These are phyloP conservation scores for Drosophila monieri DNA, from an alignment of 2,888 invertebrate genomes.

Conservation along the genomic window DNA sequence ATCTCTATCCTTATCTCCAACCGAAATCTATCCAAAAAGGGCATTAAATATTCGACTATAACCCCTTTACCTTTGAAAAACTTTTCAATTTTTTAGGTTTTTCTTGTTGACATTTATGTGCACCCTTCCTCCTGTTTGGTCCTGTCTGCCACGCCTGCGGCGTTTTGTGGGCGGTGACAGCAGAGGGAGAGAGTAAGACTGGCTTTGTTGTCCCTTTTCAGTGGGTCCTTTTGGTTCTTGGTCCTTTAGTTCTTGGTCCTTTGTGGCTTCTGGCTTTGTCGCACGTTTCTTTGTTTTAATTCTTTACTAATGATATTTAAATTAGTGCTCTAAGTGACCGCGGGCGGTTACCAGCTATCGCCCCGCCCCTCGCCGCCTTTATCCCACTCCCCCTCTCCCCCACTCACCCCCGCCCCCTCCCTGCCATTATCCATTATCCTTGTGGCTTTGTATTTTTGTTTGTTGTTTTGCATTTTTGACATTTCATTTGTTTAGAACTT, in stretches of 20 bases:
- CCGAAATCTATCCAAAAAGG: neutral
- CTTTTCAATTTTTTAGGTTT: constrained; percentile 15
- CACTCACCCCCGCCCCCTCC: neutral
- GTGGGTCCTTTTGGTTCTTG: neutral
- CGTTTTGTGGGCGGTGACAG: constrained; percentile 57
- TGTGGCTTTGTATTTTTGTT: constrained; percentile 45
- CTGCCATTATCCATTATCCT: constrained; percentile 10
- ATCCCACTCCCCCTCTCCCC: neutral
- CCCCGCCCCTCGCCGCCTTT: neutral
- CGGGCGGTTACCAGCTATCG: constrained; percentile 44
- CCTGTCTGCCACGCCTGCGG: constrained; percentile 16
- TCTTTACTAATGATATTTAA: constrained; percentile 77
- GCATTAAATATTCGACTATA: neutral
- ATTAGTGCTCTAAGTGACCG: constrained; percentile 75
- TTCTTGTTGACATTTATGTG: constrained; percentile 43
- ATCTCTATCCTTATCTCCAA: no score
- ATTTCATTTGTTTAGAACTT: constrained; percentile 44
- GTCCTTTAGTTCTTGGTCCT: constrained; percentile 6
- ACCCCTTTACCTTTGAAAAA: neutral
- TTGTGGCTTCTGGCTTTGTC: constrained; percentile 21
- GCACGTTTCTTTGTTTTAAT: constrained; percentile 68
- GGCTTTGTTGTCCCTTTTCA: constrained; percentile 40
- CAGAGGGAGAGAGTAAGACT: constrained; percentile 29
- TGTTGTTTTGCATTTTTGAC: constrained; percentile 36
- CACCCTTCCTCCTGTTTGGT: constrained; percentile 13